Evolutionary conservation across 2,797 vertebrate genomes (phyloP).

Genomic region (Pipistrellus pipistrellus): DNA sequence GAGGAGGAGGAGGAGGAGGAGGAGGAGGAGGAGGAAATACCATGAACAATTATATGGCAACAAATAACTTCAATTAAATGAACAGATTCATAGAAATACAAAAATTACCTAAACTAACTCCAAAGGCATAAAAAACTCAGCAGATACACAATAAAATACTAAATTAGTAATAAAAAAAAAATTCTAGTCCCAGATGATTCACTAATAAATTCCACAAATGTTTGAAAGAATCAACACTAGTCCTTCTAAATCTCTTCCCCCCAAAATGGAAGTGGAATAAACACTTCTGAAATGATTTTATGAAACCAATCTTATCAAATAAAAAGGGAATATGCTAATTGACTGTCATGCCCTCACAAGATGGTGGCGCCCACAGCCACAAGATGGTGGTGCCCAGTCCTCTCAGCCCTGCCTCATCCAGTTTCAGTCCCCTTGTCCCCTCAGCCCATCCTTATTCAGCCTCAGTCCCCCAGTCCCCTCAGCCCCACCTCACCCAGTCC

Average conservation of each 20-base stretch:
- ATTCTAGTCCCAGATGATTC: background rate
- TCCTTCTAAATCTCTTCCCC: background rate
- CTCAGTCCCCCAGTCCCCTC: too few species aligned
- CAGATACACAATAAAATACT: background rate
- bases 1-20: too few species aligned
- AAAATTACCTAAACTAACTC: background rate
- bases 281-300: background rate
- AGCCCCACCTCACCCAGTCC: too few species aligned
- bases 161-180: background rate
- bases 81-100: background rate
- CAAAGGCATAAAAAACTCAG: constrained; percentile 3
- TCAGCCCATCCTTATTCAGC: too few species aligned
- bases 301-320: background rate
- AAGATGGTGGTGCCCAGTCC: too few species aligned
- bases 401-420: too few species aligned
- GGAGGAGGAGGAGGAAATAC: background rate
- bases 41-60: background rate
- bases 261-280: background rate
- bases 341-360: too few species aligned
- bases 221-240: background rate
- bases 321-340: too few species aligned
- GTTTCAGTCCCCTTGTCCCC: too few species aligned
- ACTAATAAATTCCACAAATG: background rate
- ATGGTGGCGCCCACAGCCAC: too few species aligned
- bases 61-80: constrained; percentile 6